Evolutionary conservation across 2,797 vertebrate genomes (phyloP).

Genomic region (Acomys russatus): DNA sequence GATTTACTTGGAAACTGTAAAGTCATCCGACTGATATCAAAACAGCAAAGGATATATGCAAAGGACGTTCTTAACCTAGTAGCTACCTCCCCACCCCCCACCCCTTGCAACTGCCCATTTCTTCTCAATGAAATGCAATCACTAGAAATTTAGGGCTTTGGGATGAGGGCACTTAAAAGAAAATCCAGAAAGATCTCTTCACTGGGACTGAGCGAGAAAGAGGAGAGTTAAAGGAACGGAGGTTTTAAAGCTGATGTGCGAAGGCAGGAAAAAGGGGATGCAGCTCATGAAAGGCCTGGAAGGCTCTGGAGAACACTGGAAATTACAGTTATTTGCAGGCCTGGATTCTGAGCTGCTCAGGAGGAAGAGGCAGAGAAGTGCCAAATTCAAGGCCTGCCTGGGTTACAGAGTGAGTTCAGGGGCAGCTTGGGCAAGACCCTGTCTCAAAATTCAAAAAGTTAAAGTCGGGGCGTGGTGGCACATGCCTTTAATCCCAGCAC

Average conservation of each 20-base stretch:
- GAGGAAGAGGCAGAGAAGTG: neutral
- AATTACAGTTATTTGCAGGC: neutral
- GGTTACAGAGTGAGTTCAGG: neutral
- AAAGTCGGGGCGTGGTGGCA: neutral
- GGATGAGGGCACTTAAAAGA: neutral
- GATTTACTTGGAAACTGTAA: neutral
- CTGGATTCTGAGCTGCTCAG: neutral
- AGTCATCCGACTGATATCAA: neutral
- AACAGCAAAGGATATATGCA: neutral
- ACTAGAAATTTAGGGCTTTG: neutral
- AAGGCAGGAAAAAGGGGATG: neutral
- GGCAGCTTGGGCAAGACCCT: neutral
- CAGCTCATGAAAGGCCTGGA: neutral
- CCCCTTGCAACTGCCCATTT: neutral
- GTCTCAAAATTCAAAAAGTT: neutral
- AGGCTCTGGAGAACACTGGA: neutral
- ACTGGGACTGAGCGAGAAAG: neutral
- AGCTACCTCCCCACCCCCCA: neutral
- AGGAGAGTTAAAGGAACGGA: neutral
- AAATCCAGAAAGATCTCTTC: neutral
- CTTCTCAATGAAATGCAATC: neutral
- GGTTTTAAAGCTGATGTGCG: neutral
- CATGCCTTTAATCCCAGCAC: no score
- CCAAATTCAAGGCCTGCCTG: neutral
- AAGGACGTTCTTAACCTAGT: neutral